Percentiles rank a stretch among this genome's conserved stretches.
Evolutionary conservation across 1,140 invertebrate genomes (phyloP).

Genomic region (Trichonephila inaurata): DNA sequence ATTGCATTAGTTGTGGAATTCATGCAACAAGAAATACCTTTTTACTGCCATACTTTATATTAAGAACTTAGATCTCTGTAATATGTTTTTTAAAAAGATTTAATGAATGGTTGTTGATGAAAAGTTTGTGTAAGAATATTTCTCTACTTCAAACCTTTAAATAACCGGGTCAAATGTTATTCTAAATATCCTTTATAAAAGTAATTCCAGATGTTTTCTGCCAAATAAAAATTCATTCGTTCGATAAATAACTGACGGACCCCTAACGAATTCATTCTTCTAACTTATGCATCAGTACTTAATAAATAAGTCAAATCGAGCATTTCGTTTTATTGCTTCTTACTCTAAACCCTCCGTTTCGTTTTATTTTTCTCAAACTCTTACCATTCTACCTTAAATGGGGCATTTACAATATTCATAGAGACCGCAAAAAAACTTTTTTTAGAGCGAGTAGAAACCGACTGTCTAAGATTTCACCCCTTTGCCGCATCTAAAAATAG

Average conservation of each 20-base stretch:
- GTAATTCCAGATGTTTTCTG: background rate
- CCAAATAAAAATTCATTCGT: background rate
- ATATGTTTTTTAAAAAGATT: too few species aligned
- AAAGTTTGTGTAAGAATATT: too few species aligned
- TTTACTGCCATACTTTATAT: too few species aligned
- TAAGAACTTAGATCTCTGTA: too few species aligned
- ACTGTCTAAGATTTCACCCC: conserved; percentile 30
- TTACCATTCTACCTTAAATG: background rate
- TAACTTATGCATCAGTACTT: background rate
- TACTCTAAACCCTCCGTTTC: background rate
- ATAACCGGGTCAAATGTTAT: too few species aligned
- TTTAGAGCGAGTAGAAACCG: conserved; percentile 3
- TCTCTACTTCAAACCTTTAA: too few species aligned
- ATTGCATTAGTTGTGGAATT: too few species aligned
- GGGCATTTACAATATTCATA: conserved; percentile 43
- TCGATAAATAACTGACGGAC: background rate
- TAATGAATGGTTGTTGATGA: too few species aligned
- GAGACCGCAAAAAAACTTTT: conserved; percentile 45
- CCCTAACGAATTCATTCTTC: background rate
- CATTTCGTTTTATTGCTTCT: background rate
- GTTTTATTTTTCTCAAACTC: background rate
- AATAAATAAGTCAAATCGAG: background rate
- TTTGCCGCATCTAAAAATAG: conserved; percentile 47
- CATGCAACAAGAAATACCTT: too few species aligned
- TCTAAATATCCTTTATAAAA: too few species aligned